phyloP scores from a whole-genome alignment of 2,113 vertebrate genomes.

The Cygnus atratus region DNA sequence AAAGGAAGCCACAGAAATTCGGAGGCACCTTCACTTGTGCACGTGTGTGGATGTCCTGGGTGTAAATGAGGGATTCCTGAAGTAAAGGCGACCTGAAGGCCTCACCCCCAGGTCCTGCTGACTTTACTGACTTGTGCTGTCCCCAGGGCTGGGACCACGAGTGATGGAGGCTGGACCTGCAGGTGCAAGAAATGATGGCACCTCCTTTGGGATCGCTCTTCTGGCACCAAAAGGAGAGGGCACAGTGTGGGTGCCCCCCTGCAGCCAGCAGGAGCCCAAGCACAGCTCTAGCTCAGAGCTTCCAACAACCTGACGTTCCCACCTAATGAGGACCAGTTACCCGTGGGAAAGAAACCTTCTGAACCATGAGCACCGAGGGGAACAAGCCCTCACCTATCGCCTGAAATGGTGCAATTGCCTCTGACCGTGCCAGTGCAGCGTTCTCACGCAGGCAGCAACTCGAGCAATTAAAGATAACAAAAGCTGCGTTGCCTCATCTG shows the following conservation, averaged over 20 bases:
- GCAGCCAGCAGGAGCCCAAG: background rate
- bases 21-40: background rate
- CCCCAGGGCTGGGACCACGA: accelerated
- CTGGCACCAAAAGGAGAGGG: too few species aligned
- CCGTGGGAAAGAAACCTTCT: background rate
- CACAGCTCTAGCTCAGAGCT: background rate
- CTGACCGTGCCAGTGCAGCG: accelerated
- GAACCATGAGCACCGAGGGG: background rate
- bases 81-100: background rate
- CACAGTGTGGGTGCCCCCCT: accelerated
- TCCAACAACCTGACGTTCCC: background rate
- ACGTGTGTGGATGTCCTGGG: accelerated
- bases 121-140: accelerated
- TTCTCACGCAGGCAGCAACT: background rate
- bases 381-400: background rate
- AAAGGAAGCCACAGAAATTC: background rate
- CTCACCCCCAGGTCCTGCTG: accelerated
- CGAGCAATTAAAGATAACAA: background rate
- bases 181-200: too few species aligned
- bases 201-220: background rate
- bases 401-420: background rate
- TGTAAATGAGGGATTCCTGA: accelerated
- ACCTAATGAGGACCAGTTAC: background rate
- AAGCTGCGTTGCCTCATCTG: background rate
- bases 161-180: accelerated